These are phyloP conservation scores for Xerus inauris DNA, from an alignment of 2,113 vertebrate species.

Conservation along the genomic window DNA sequence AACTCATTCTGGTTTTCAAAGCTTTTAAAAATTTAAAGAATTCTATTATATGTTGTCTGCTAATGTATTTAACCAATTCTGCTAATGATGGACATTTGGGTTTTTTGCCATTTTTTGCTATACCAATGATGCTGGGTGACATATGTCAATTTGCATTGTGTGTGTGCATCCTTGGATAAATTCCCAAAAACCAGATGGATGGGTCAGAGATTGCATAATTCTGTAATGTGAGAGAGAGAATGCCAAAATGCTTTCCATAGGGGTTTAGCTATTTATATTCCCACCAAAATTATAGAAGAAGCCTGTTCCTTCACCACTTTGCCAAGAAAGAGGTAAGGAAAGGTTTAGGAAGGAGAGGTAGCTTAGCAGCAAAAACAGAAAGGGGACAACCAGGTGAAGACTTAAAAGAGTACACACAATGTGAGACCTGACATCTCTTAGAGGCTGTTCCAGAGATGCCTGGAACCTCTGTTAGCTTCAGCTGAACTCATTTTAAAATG, in stretches of 20 bases:
- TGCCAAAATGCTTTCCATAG: slow-evolving; percentile 18
- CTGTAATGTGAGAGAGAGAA: not conserved
- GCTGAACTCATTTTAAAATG: not conserved
- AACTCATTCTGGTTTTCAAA: slow-evolving; percentile 54
- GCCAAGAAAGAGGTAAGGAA: not conserved
- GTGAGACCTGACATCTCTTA: not conserved
- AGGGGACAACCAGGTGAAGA: not conserved
- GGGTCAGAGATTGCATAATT: slow-evolving; percentile 1
- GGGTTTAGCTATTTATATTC: slow-evolving; percentile 4
- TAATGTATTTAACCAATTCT: slow-evolving; percentile 10
- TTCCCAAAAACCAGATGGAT: not conserved
- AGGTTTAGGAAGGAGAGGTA: not conserved
- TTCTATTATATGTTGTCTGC: not conserved
- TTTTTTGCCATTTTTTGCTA: not conserved
- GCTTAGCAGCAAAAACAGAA: not conserved
- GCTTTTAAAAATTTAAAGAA: slow-evolving; percentile 34
- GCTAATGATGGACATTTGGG: not conserved
- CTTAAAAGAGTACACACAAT: not conserved
- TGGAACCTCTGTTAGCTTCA: not conserved
- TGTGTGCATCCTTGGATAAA: not conserved
- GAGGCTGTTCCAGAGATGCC: not conserved
- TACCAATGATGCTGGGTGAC: not conserved
- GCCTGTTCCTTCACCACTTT: not conserved
- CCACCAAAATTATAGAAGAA: not conserved
- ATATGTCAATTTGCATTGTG: not conserved